A percentile compares a stretch with the other conserved stretches of the same genome.
Conservation (phyloP, 2,888 invertebrate species). For the Apoderus coryli region DNA sequence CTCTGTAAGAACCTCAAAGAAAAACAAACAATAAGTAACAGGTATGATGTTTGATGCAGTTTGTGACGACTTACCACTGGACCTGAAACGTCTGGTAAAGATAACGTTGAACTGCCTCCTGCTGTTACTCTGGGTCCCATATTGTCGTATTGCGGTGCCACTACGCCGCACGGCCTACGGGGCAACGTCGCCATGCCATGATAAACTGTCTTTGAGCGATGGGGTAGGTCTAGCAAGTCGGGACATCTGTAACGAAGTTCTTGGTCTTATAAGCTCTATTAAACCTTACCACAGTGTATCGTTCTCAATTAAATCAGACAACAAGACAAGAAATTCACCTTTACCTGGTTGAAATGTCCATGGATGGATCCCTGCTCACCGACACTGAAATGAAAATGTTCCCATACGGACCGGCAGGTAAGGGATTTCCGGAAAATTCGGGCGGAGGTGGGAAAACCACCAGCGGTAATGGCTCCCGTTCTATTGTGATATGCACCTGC, state of each 20-base stretch:
- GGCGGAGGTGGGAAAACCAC: slow-evolving; percentile 39
- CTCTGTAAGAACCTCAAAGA: too few relatives aligned
- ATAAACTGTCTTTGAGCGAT: slow-evolving; percentile 34
- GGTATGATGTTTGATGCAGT: too few relatives aligned
- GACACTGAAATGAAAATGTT: slow-evolving; percentile 79
- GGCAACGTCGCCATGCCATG: slow-evolving; percentile 33
- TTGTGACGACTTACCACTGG: too few relatives aligned
- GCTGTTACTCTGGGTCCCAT: slow-evolving; percentile 83
- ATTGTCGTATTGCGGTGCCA: slow-evolving; percentile 57
- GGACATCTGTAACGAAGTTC: too few relatives aligned
- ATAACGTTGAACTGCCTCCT: slow-evolving; percentile 75
- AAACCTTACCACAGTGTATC: too few relatives aligned
- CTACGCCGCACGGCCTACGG: slow-evolving; percentile 28
- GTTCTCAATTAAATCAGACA: too few relatives aligned
- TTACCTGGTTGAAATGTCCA: slow-evolving; percentile 48
- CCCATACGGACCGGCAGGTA: slow-evolving; percentile 45
- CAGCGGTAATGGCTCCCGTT: slow-evolving; percentile 32
- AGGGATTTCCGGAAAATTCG: slow-evolving; percentile 40
- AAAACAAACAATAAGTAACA: too few relatives aligned
- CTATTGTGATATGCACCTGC: slow-evolving; percentile 39
- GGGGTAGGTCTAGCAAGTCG: slow-evolving; percentile 60
- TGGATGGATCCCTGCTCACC: slow-evolving; percentile 58
- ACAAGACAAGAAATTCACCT: too few relatives aligned
- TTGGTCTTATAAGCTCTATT: too few relatives aligned
- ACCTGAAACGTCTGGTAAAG: slow-evolving; percentile 54